Evolutionary conservation across 2,113 vertebrate species (phyloP).

Genomic region (Poeciliopsis prolifica): DNA sequence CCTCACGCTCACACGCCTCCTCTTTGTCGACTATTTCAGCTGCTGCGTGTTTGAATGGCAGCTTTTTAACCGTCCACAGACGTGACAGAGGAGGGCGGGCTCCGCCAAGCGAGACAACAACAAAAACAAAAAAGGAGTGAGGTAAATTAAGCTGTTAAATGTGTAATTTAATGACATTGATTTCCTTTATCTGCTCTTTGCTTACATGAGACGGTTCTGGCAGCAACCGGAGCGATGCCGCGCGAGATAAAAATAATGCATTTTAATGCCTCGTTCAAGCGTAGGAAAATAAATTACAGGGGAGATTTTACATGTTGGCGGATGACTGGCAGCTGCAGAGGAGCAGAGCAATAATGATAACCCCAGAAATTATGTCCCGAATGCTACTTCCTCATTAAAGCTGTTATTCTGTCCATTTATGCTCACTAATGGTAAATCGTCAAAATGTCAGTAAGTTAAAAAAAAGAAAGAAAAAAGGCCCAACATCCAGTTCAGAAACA

Average conservation of each 20-base stretch:
- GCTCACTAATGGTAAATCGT: neutral
- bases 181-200: constrained; percentile 19
- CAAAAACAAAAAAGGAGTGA: neutral
- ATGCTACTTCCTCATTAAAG: neutral
- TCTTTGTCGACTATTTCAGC: constrained; percentile 7
- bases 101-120: neutral
- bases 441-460: neutral
- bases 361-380: neutral
- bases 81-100: constrained; percentile 16
- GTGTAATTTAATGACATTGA: neutral
- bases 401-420: neutral
- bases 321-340: constrained; percentile 9
- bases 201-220: constrained; percentile 9
- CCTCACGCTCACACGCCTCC: constrained; percentile 8
- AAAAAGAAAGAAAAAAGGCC: neutral
- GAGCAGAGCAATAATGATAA: constrained; percentile 27
- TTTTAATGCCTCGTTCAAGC: constrained; percentile 8
- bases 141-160: neutral
- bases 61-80: constrained; percentile 32
- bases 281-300: constrained; percentile 18
- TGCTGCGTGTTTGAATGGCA: constrained; percentile 30
- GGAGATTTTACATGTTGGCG: constrained; percentile 20
- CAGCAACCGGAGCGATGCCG: constrained; percentile 3
- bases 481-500: neutral
- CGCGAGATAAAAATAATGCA: neutral